Base-by-base conservation (phyloP, 1,140 invertebrate species). In the Macrobrachium nipponense region DNA sequence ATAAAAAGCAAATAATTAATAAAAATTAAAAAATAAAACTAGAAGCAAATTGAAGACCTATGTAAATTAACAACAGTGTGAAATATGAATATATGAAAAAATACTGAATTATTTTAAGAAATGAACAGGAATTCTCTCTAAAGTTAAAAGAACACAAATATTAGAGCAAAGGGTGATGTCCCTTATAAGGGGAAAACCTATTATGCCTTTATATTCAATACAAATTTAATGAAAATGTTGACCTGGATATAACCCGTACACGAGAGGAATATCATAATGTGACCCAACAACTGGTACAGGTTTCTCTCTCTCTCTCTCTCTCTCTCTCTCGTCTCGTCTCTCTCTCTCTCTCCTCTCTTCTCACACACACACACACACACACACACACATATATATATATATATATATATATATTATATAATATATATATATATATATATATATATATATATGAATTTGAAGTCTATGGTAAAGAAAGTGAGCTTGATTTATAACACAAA, bases 311-410 rank as follows among this genome's bases (percentile, higher is more conserved):
- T 73, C 70, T 73, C 70, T 60, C 76, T 36, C 27, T 78, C 43
- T 60, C 76, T 78, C 76, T 44, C 76, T 78, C 43, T 78, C 43
- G 6, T 18, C 59, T 51, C 18, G 44, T 78, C 43, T 62, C 43
- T 78, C 44, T 76, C 44, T 51, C 44, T 76, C 73, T 78, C 76
- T 78, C 76, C 76, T 78, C 59, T 78, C 76, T 23, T 10, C 10
- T 6, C 10, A 51, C 8, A 51, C 51, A 51, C 0, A 51, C 51
- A 51, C 5, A 51, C 8, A 51, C 8, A 51, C 12, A 51, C 5
- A 51, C 8, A 51, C 8, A 51, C 8, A 51, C 0, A 51, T 12
- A 51, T 51, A 51, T 51, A 51, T 12, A 51, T 51, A 51, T 51
- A 51, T 51, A 51, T 51, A 51, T 51, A 51, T 51, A 51, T 51